phyloP scores from a whole-genome alignment of 2,797 vertebrate species.

The Meda fulgida region DNA sequence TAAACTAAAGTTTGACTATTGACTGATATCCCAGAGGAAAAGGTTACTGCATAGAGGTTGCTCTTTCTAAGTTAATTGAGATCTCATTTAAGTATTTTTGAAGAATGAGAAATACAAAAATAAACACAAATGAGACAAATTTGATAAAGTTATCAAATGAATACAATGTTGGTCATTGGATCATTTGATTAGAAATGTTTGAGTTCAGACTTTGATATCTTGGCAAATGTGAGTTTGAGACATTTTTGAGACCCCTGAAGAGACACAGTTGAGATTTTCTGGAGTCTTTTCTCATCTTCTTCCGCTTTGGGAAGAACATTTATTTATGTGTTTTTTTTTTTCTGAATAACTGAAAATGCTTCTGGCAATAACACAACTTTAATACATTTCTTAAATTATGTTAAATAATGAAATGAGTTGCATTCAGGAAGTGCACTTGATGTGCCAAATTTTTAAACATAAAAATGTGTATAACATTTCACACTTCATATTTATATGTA shows the following conservation, averaged over 20 bases:
- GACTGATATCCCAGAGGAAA: background rate
- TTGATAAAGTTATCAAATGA: background rate
- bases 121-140: background rate
- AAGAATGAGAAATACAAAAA: conserved; percentile 2
- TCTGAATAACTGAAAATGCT: too few species aligned
- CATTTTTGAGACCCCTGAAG: background rate
- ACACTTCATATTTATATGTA: too few species aligned
- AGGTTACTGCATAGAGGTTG: background rate
- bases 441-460: too few species aligned
- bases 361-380: too few species aligned
- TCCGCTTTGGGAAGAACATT: background rate
- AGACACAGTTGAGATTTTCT: background rate
- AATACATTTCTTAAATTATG: too few species aligned
- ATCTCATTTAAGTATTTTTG: background rate
- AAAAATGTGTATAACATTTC: too few species aligned
- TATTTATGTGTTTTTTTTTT: too few species aligned
- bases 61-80: background rate
- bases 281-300: background rate
- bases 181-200: background rate
- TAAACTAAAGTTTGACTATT: background rate
- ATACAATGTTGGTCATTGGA: background rate
- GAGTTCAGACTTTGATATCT: background rate
- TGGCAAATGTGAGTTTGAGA: background rate
- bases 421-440: too few species aligned
- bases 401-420: too few species aligned